Conservation (phyloP, 2,113 vertebrate species). For the Rhabdomys dilectus region DNA sequence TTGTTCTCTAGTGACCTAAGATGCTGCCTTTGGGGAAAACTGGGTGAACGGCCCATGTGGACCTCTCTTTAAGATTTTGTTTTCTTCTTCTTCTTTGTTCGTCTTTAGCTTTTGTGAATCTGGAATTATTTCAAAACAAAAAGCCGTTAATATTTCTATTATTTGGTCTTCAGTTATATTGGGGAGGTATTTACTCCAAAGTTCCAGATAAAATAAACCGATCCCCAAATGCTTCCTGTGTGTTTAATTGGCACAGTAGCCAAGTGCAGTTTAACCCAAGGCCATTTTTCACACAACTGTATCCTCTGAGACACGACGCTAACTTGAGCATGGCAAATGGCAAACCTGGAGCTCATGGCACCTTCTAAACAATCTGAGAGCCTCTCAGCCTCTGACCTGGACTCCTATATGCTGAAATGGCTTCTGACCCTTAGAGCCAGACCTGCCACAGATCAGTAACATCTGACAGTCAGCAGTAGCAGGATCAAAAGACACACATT, state of each 20-base stretch:
- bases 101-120: neutral
- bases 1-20: neutral
- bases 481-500: rapidly evolving
- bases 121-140: neutral
- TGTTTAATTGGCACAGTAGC: neutral
- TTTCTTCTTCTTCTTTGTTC: neutral
- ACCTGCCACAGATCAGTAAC: rapidly evolving
- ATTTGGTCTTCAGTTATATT: neutral
- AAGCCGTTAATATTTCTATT: neutral
- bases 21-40: neutral
- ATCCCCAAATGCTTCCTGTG: neutral
- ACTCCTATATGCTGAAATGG: rapidly evolving
- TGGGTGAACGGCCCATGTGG: rapidly evolving
- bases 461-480: rapidly evolving
- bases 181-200: neutral
- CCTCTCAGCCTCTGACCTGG: rapidly evolving
- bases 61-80: neutral
- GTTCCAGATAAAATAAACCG: neutral
- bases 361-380: rapidly evolving
- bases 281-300: neutral
- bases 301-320: rapidly evolving
- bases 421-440: neutral
- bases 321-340: rapidly evolving
- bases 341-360: rapidly evolving
- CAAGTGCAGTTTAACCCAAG: neutral